Evolutionary conservation across 2,888 invertebrate species (phyloP).

Genomic region (Tillus elongatus): DNA sequence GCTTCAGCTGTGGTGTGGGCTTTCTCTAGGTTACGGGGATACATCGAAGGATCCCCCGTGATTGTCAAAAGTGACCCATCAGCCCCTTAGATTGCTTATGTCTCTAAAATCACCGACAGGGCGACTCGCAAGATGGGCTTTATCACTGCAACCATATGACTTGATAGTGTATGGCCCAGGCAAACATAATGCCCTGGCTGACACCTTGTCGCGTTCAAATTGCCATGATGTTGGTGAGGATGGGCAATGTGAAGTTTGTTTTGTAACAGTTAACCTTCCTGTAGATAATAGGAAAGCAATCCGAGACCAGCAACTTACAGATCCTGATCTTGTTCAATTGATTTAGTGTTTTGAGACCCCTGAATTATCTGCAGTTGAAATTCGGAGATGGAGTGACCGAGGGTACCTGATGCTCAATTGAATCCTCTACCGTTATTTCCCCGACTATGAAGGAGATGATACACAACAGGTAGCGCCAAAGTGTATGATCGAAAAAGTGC

Average conservation of each 20-base stretch:
- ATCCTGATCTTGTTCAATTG: slow-evolving; percentile 21
- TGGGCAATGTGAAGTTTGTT: slow-evolving; percentile 12
- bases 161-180: slow-evolving; percentile 37
- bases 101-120: slow-evolving; percentile 36
- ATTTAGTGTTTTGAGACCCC: slow-evolving; percentile 17
- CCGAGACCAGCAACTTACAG: slow-evolving; percentile 18
- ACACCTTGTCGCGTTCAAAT: slow-evolving; percentile 32
- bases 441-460: slow-evolving; percentile 18
- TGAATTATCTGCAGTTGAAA: slow-evolving; percentile 8
- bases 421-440: slow-evolving; percentile 19
- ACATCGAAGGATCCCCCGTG: too few species aligned
- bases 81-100: slow-evolving; percentile 34
- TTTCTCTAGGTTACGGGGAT: too few species aligned
- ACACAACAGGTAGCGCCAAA: slow-evolving; percentile 25
- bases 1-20: slow-evolving; percentile 21
- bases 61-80: too few species aligned
- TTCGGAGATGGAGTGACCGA: slow-evolving; percentile 17
- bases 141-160: slow-evolving; percentile 35
- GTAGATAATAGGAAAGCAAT: slow-evolving; percentile 4
- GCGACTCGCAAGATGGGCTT: slow-evolving; percentile 40
- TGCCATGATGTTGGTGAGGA: slow-evolving; percentile 3
- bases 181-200: slow-evolving; percentile 34
- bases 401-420: slow-evolving; percentile 23
- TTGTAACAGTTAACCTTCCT: slow-evolving; percentile 16
- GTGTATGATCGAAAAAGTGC: too few species aligned